Conservation (phyloP, 2,113 vertebrate genomes). For the Bubo bubo region DNA sequence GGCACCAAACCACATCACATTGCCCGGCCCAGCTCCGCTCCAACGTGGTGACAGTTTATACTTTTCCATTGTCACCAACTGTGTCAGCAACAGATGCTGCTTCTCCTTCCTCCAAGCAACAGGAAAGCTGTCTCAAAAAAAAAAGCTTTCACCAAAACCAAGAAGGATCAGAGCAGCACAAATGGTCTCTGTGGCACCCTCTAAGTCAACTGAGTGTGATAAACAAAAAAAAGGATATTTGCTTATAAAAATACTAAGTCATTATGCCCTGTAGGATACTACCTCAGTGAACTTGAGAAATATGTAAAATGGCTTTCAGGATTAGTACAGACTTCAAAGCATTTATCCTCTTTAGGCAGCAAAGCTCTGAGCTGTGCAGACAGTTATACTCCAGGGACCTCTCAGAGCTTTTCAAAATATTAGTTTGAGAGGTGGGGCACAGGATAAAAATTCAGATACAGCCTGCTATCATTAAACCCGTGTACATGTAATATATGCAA, state of each 20-base stretch:
- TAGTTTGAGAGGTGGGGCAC: slow-evolving; percentile 55
- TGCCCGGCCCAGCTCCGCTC: not conserved
- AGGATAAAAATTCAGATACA: not conserved
- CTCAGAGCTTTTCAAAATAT: slow-evolving; percentile 44
- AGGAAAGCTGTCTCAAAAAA: not conserved
- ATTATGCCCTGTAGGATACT: not conserved
- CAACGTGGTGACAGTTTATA: accelerated
- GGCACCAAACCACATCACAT: accelerated
- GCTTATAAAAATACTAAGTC: not conserved
- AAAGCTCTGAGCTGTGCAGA: not conserved
- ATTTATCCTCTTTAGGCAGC: slow-evolving; percentile 37
- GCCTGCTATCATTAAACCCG: not conserved
- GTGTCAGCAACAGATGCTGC: not conserved
- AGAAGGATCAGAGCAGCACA: not conserved
- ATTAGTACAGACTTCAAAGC: slow-evolving; percentile 60
- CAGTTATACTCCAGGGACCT: slow-evolving; percentile 31
- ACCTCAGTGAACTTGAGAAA: not conserved
- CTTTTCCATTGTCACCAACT: not conserved
- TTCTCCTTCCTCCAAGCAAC: not conserved
- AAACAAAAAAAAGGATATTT: not conserved
- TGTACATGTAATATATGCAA: not conserved
- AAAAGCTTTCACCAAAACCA: not conserved
- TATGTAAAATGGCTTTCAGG: not conserved
- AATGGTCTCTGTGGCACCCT: not conserved
- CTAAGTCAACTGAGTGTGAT: not conserved